These are phyloP conservation scores for Proteles cristata DNA, from an alignment of 2,113 vertebrate species.

Conservation along the genomic window DNA sequence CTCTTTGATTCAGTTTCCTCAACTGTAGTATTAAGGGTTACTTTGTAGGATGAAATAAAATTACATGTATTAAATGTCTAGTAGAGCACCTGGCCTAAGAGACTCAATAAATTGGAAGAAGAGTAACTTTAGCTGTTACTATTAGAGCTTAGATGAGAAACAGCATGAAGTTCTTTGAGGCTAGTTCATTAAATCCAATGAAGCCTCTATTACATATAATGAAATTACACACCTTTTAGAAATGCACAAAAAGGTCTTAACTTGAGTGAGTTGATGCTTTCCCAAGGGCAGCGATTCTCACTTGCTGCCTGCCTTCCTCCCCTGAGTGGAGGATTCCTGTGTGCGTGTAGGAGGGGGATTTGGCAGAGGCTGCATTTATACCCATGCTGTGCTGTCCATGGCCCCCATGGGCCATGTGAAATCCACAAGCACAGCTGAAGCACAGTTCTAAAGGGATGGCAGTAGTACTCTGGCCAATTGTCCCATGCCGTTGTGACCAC, in stretches of 20 bases:
- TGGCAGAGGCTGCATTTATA: not conserved
- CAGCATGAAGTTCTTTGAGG: slow-evolving; percentile 17
- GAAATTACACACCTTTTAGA: slow-evolving; percentile 35
- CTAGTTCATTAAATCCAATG: slow-evolving; percentile 11
- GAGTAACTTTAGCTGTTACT: not conserved
- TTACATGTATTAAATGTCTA: slow-evolving; percentile 35
- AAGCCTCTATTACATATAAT: slow-evolving; percentile 23
- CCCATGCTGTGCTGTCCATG: not conserved
- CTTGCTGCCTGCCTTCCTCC: not conserved
- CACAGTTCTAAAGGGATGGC: not conserved
- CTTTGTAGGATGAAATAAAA: slow-evolving; percentile 38
- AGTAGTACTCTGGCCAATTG: not conserved
- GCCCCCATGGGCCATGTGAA: not conserved
- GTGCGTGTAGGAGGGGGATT: not conserved
- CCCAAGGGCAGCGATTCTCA: not conserved
- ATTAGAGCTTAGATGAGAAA: slow-evolving; percentile 27
- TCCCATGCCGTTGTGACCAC: not conserved
- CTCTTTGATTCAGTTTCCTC: slow-evolving; percentile 14
- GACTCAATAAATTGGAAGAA: slow-evolving; percentile 22
- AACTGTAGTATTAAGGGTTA: not conserved
- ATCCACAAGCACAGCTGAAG: not conserved
- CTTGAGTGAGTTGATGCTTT: not conserved
- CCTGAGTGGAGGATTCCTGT: not conserved
- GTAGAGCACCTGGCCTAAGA: not conserved
- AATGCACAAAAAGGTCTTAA: not conserved